These are phyloP conservation scores for Uropsilus gracilis DNA, from an alignment of 2,113 vertebrate genomes.

Conservation along the genomic window DNA sequence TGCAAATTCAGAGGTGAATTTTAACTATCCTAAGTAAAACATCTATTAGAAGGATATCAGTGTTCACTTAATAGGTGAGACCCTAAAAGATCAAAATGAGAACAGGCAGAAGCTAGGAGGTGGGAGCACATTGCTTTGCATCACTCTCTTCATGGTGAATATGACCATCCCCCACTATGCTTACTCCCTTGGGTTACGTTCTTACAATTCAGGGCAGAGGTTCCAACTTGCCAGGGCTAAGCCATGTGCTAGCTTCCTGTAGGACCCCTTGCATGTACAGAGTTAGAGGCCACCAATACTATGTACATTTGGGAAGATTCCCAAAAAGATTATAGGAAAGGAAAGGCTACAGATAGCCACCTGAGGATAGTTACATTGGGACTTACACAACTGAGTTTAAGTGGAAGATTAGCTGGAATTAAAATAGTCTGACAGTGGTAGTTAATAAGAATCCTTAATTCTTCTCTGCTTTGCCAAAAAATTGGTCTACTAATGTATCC, in stretches of 20 bases:
- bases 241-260: constrained; percentile 21
- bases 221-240: background rate
- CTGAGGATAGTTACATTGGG: background rate
- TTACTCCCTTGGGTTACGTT: background rate
- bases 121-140: background rate
- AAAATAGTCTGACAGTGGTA: constrained; percentile 30
- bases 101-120: background rate
- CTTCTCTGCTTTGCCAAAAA: background rate
- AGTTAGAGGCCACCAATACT: constrained; percentile 5
- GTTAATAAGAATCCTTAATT: constrained; percentile 48
- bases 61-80: background rate
- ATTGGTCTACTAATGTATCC: constrained; percentile 14
- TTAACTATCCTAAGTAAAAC: constrained; percentile 44
- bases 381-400: constrained; percentile 35
- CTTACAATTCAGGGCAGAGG: constrained; percentile 5
- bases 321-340: background rate
- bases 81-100: background rate
- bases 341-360: background rate
- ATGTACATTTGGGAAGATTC: background rate
- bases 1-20: constrained; percentile 58
- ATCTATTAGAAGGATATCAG: constrained; percentile 20
- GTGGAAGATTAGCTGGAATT: constrained; percentile 18
- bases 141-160: background rate
- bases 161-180: background rate
- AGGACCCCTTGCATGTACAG: background rate